Base-by-base conservation (phyloP, 2,888 invertebrate species). In the Athalia rosae region DNA sequence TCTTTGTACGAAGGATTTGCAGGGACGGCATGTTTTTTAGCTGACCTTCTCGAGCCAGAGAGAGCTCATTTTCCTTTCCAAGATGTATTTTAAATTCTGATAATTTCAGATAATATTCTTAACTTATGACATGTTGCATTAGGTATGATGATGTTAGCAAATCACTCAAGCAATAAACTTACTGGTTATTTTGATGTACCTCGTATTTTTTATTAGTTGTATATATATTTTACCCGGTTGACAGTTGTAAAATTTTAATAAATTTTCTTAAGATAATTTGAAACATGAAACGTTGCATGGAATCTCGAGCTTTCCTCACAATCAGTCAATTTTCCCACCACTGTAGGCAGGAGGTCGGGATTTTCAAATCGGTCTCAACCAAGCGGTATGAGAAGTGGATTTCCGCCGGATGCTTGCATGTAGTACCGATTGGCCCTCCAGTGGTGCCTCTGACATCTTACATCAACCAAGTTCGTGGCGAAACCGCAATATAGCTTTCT, bases 1-100 rank as follows among this genome's bases (percentile, higher is more conserved):
- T 96, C 96, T 86, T 91, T 98, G 82, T 97, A 94, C 89, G 98
- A 98, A 90, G 98, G 98, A 1, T 92, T 94, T 77, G 96, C 97
- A 8, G 98, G 98, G 3, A 95, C 97, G 0, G 94, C 95, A 7
- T 97, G 97, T 86, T 98, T 92, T 88, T 90, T 98, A 74, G 91
- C 93, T 7, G 97, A 98, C 91, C 90, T 97, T 1, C 89, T 95
- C 0, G 90, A 93, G 69, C 96, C 96, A 5, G 92, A 94, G 43
- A 92, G 92, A 79, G 95, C 97, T 4, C 92, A 93, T 85, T 97
- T 97, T 89, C 97, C 97, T 0, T 96, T 97, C 86, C 94, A 95
- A 91, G 95, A 96, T 92, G 91, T 96, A 76, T 94, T 92, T 90
- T 71, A 71, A 58, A 58, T 53, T 45, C 28, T 13, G n/a, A 13